Percentiles rank a stretch among this genome's conserved stretches.
Evolutionary conservation across 2,888 invertebrate genomes (phyloP).

Genomic region (Orthosia gracilis): DNA sequence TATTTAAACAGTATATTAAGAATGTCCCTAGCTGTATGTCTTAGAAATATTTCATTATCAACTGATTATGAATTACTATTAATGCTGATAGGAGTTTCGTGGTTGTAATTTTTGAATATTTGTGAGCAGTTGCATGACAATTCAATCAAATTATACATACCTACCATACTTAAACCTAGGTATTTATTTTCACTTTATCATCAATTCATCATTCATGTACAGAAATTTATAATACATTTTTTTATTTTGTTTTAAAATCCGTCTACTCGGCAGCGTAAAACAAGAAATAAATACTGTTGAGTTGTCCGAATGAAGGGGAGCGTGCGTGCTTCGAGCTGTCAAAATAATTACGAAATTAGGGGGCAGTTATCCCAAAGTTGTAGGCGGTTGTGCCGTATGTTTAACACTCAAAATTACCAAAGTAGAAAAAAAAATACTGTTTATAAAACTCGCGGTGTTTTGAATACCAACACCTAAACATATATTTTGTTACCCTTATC

Average conservation of each 20-base stretch:
- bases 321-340: too few relatives aligned
- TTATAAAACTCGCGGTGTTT: neutral
- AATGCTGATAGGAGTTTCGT: neutral
- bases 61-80: neutral
- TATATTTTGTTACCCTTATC: slow-evolving; percentile 14
- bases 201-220: too few relatives aligned
- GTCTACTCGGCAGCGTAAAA: too few relatives aligned
- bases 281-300: too few relatives aligned
- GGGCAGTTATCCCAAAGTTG: too few relatives aligned
- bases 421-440: neutral
- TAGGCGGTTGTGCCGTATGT: too few relatives aligned
- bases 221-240: too few relatives aligned
- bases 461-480: slow-evolving; percentile 1
- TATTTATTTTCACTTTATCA: too few relatives aligned
- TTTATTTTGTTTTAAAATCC: too few relatives aligned
- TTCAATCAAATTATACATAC: neutral
- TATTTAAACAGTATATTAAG: neutral
- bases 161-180: neutral
- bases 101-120: slow-evolving; percentile 3
- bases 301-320: too few relatives aligned
- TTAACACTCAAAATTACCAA: too few relatives aligned
- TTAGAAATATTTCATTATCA: neutral
- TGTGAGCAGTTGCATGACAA: slow-evolving; percentile 4
- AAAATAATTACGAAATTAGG: too few relatives aligned
- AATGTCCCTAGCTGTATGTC: neutral